phyloP scores from a whole-genome alignment of 2,113 vertebrate species.

The Condylura cristata region DNA sequence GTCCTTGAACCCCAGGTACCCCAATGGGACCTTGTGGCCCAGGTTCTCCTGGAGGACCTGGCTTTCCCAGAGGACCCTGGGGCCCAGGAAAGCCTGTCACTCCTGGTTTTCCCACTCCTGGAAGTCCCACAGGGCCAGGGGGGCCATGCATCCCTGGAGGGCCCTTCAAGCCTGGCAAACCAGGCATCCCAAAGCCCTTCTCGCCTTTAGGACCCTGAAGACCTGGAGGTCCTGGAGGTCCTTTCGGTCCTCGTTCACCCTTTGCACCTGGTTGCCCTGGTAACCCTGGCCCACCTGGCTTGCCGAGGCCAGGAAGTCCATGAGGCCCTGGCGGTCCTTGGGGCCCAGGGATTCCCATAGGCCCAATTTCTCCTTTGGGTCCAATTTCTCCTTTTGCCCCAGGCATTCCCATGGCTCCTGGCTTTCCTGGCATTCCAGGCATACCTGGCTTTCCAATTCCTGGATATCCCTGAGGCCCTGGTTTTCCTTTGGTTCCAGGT shows the following conservation, averaged over 20 bases:
- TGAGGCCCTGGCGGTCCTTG: slow-evolving; percentile 93
- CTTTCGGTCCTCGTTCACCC: slow-evolving; percentile 96
- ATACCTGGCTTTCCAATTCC: slow-evolving; percentile 95
- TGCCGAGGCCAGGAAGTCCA: slow-evolving; percentile 94
- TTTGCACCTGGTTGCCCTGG: slow-evolving; percentile 93
- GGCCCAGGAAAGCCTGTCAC: slow-evolving; percentile 93
- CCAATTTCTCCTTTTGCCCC: slow-evolving; percentile 94
- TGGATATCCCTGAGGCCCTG: slow-evolving; percentile 91
- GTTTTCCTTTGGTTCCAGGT: slow-evolving; percentile 92
- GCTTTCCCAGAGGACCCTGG: slow-evolving; percentile 91
- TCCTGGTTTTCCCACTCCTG: slow-evolving; percentile 94
- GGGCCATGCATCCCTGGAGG: slow-evolving; percentile 91
- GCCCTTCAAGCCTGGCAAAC: slow-evolving; percentile 94
- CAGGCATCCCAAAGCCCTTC: slow-evolving; percentile 93
- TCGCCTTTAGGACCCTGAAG: slow-evolving; percentile 96
- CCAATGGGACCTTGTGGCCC: slow-evolving; percentile 91
- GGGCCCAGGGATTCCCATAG: slow-evolving; percentile 91
- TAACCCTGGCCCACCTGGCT: slow-evolving; percentile 92
- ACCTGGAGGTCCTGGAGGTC: slow-evolving; percentile 92
- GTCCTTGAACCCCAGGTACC: slow-evolving; percentile 90
- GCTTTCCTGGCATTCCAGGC: slow-evolving; percentile 94
- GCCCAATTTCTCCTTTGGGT: slow-evolving; percentile 90
- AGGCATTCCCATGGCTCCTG: slow-evolving; percentile 91
- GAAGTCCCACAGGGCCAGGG: slow-evolving; percentile 92
- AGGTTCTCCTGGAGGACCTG: slow-evolving; percentile 90